Evolutionary conservation across 2,888 invertebrate genomes (phyloP), one percentile per base, ranked within the genome.

Genomic region (Sicus ferrugineus): DNA sequence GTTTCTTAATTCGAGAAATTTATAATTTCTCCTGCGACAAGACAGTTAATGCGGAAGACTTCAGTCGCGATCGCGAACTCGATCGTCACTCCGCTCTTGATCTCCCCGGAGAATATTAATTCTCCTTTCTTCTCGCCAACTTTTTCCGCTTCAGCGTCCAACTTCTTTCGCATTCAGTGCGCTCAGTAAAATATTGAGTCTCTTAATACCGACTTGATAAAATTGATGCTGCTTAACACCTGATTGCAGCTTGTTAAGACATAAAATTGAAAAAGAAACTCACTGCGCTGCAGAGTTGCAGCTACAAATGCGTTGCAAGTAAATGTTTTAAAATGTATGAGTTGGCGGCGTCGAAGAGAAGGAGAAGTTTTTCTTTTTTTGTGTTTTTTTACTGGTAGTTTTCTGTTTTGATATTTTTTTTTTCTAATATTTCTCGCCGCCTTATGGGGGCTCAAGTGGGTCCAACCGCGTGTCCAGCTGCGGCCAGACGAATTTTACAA

Each of bases 401-500:
- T 52, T 16, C 21, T 52, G 52, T 52, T 23, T 3, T 42, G 16
- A 14, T 42, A 26, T 21, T 2, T 23, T 38, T 34, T 61, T 61
- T 38, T 42, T 19, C 23, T 64, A 48, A 63, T 48, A 48, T 21
- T 63, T 50, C n/a, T 63, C 19, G 26, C 50, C 64, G 64, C 30
- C 50, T 19, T 42, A 38, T 4, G 14, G 28, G 26, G 16, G 28
- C 16, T 11, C 23, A 19, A 19, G 48, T 26, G 23, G 50, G 31
- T n/a, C n/a, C 30, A 3, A 30, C n/a, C 30, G 59, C 50, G 59
- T 61, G 50, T 34, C 67, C 61, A 61, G 61, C 50, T 46, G 68
- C 54, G 62, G 34, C 54, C 52, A 14, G 62, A 70, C 72, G 71
- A 67, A 70, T 70, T 72, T 67, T 70, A 74, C 74, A 76, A 76